Evolutionary conservation across 1,140 invertebrate species (phyloP), one percentile per base, ranked within the genome.

Genomic region (Bombus waltoni): DNA sequence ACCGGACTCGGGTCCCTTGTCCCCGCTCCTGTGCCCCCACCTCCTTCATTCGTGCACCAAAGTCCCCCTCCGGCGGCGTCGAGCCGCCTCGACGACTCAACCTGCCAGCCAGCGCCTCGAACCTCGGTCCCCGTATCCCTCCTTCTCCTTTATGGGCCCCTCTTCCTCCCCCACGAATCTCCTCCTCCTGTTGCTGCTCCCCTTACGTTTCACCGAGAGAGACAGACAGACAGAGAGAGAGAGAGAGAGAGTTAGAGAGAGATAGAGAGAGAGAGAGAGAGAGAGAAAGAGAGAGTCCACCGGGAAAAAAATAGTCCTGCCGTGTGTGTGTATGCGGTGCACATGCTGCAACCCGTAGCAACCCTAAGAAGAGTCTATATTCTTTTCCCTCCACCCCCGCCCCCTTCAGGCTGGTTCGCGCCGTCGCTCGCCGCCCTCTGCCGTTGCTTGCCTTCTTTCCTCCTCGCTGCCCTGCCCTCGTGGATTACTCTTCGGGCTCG

Each of bases 21-120:
- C 79, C 73, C 79, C 73, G 25, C 87, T 68, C 57, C 77, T 70
- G 71, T 74, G 65, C 90, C 83, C 77, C 78, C 71, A 71, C 85
- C 85, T 62, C 82, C 82, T 35, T 74, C 72, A 40, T 84, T 77
- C 81, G 53, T 82, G 83, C 81, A 91, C 66, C 73, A 28, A 78
- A 87, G 76, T 90, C 83, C 89, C 88, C 88, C 89, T 90, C 88
- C 88, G 89, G 86, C 89, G 53, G 88, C 86, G 82, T 87, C 85
- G 81, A 89, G 88, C 89, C 89, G 88, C 89, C 89, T 89, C 90
- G 88, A 90, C 87, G 88, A 89, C 87, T 92, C 88, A 92, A 92
- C 91, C 91, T 92, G 92, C 91, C 90, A 92, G 88, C 88, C 88
- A 86, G 87, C 81, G 85, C 87, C 85, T 90, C 85, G 71, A 81